Evolutionary conservation across 2,888 invertebrate genomes (phyloP).

Genomic region (Tenthredo scrophulariae): DNA sequence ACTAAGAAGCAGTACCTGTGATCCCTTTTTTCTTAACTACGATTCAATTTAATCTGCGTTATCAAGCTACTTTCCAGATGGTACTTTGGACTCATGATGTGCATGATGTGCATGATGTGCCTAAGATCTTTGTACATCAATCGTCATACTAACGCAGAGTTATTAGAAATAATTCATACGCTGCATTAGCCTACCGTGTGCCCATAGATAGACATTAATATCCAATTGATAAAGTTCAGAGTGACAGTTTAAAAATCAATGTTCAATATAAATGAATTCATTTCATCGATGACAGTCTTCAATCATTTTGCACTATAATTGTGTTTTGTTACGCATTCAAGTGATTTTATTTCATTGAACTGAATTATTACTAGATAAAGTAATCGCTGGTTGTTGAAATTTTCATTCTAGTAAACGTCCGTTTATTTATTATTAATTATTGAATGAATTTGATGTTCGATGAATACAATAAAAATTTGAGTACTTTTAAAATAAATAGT

Average conservation of each 20-base stretch:
- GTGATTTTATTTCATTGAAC: not conserved
- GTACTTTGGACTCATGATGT: constrained; percentile 57
- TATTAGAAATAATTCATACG: not conserved
- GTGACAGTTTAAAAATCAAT: not conserved
- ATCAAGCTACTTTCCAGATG: constrained; percentile 3
- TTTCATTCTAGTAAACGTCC: not conserved
- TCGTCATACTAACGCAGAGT: constrained; percentile 3
- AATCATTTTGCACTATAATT: not conserved
- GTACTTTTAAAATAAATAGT: not conserved
- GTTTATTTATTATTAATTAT: not conserved
- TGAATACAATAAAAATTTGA: not conserved
- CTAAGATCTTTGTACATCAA: constrained; percentile 52
- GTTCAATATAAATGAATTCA: not conserved
- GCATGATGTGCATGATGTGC: constrained; percentile 47
- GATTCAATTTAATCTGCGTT: not conserved
- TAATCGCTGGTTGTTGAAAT: not conserved
- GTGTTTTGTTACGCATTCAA: not conserved
- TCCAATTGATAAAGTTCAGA: not conserved
- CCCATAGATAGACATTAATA: not conserved
- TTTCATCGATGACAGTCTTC: not conserved
- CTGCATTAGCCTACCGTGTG: not conserved
- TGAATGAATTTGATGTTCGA: not conserved
- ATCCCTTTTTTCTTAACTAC: not conserved
- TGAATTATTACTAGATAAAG: constrained; percentile 7
- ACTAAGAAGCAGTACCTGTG: not conserved